Percentiles rank a stretch among this genome's conserved stretches.
These are phyloP conservation scores for Endotricha flammealis DNA, from an alignment of 2,888 invertebrate genomes.

Conservation along the genomic window DNA sequence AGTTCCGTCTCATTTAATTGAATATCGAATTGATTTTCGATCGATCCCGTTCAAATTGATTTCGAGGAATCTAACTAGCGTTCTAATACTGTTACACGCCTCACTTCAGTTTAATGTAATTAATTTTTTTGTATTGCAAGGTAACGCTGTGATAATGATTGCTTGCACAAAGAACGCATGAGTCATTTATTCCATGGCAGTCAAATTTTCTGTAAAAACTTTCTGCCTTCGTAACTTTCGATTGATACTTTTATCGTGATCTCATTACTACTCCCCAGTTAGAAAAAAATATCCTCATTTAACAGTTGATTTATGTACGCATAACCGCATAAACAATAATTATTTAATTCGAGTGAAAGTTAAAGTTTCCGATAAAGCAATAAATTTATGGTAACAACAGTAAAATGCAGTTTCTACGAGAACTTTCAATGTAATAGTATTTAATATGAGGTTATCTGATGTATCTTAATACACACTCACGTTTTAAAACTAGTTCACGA, in stretches of 20 bases:
- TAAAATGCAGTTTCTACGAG: background rate
- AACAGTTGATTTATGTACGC: too few relatives aligned
- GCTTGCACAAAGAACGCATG: constrained; percentile 12
- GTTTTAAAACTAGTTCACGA: constrained; percentile 24
- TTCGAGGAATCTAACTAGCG: constrained; percentile 48
- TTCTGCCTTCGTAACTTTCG: too few relatives aligned
- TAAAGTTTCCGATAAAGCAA: background rate
- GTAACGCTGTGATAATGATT: constrained; percentile 29
- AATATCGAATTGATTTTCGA: constrained; percentile 66
- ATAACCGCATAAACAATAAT: too few relatives aligned
- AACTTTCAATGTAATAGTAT: background rate
- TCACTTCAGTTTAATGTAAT: constrained; percentile 43
- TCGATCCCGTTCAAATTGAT: constrained; percentile 60
- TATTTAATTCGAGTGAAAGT: background rate
- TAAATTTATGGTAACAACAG: background rate
- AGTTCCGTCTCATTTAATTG: constrained; percentile 62
- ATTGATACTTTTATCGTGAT: too few relatives aligned
- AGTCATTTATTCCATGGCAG: constrained; percentile 1
- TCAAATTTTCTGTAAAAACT: too few relatives aligned
- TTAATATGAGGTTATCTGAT: background rate
- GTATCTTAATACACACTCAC: constrained; percentile 12
- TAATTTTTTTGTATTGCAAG: constrained; percentile 35
- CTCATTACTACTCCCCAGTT: too few relatives aligned
- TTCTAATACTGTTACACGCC: constrained; percentile 49
- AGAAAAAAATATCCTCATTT: too few relatives aligned